phyloP scores from a whole-genome alignment of 92 coral and sea anemone genomes.

The Parazoanthus swiftii region DNA sequence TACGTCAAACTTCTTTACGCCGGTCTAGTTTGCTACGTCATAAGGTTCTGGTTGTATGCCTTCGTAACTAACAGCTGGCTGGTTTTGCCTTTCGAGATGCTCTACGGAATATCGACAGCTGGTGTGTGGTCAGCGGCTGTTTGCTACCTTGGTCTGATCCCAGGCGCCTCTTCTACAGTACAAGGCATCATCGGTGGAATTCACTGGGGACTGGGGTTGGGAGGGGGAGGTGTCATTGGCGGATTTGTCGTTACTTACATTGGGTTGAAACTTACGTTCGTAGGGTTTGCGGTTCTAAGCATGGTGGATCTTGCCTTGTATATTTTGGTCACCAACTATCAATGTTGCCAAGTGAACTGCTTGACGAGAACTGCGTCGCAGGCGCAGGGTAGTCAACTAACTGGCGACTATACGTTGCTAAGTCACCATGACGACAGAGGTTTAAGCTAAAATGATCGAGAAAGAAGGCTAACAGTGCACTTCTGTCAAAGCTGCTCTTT shows the following conservation, averaged over 20 bases:
- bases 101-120: constrained; percentile 87
- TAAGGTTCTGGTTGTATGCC: constrained; percentile 82
- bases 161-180: constrained; percentile 84
- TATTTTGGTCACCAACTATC: constrained; percentile 61
- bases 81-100: constrained; percentile 78
- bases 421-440: neutral
- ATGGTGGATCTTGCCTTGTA: constrained; percentile 65
- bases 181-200: constrained; percentile 90
- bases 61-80: constrained; percentile 86
- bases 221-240: constrained; percentile 90
- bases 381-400: neutral
- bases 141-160: constrained; percentile 77
- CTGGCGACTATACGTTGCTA: constrained; percentile 2
- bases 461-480: neutral
- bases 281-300: constrained; percentile 68
- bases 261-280: constrained; percentile 71
- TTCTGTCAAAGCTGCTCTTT: too few relatives aligned
- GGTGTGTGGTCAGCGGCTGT: constrained; percentile 97
- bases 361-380: neutral
- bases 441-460: neutral
- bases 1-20: constrained; percentile 71
- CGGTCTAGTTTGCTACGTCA: constrained; percentile 70
- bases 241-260: constrained; percentile 76
- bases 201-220: constrained; percentile 89
- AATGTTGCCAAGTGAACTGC: constrained; percentile 7